A percentile compares a stretch with the other conserved stretches of the same genome.
These are phyloP conservation scores for Phlogophora meticulosa DNA, from an alignment of 2,888 invertebrate species.

Conservation along the genomic window DNA sequence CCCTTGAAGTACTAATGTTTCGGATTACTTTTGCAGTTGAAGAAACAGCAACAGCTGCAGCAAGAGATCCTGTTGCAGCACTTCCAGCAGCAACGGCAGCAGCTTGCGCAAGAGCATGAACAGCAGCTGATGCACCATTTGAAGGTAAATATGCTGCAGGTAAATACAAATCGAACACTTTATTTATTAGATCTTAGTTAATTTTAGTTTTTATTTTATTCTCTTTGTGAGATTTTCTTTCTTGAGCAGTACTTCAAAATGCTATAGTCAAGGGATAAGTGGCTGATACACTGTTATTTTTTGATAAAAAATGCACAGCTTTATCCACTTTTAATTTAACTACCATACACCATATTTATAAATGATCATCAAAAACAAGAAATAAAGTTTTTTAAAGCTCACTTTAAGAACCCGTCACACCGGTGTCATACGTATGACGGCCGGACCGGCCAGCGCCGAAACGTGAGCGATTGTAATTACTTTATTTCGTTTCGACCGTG, in stretches of 20 bases:
- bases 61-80: constrained; percentile 97
- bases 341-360: constrained; percentile 39
- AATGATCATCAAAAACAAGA: constrained; percentile 43
- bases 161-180: constrained; percentile 58
- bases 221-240: constrained; percentile 21
- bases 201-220: constrained; percentile 43
- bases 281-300: constrained; percentile 4
- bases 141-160: constrained; percentile 91
- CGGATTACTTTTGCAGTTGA: constrained; percentile 93
- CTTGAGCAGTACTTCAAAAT: constrained; percentile 27
- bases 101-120: constrained; percentile 97
- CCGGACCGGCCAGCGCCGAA: constrained; percentile 30
- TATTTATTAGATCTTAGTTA: constrained; percentile 55
- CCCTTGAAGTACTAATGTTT: constrained; percentile 31
- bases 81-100: constrained; percentile 97
- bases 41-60: constrained; percentile 98
- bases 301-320: constrained; percentile 10
- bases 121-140: constrained; percentile 97
- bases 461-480: constrained; percentile 40
- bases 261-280: not conserved
- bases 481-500: constrained; percentile 34
- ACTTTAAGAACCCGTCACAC: constrained; percentile 31
- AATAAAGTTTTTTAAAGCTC: constrained; percentile 26
- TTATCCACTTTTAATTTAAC: constrained; percentile 3
- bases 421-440: constrained; percentile 28